Evolutionary conservation across 2,888 invertebrate genomes (phyloP).

Genomic region (Melanophora roralis): DNA sequence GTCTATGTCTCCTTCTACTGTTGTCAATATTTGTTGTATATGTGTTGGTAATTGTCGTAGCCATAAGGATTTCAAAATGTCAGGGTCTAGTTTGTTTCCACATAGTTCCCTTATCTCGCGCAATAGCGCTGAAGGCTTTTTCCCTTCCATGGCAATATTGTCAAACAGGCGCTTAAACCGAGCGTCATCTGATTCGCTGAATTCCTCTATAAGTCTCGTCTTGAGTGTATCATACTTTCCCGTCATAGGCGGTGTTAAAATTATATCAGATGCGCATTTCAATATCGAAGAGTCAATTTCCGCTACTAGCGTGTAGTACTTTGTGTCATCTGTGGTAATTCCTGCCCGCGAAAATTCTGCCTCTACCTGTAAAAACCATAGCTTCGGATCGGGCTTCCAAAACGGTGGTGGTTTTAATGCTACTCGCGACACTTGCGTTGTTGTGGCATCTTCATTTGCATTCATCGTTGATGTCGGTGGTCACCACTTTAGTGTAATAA

Average conservation of each 20-base stretch:
- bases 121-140: no score
- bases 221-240: neutral
- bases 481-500: no score
- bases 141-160: neutral
- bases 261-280: no score
- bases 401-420: no score
- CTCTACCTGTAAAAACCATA: neutral
- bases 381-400: neutral
- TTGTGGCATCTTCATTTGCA: no score
- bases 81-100: neutral
- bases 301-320: no score
- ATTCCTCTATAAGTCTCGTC: neutral
- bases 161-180: neutral
- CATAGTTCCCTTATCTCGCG: neutral
- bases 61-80: slow-evolving; percentile 10
- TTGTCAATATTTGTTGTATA: neutral
- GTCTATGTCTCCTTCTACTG: neutral
- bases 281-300: no score
- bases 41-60: neutral
- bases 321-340: no score
- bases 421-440: neutral
- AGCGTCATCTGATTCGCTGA: no score
- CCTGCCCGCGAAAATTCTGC: neutral
- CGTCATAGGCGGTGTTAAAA: neutral
- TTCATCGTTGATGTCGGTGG: no score